Conservation (phyloP, 2,797 vertebrate species). For the Halcyon badia region DNA sequence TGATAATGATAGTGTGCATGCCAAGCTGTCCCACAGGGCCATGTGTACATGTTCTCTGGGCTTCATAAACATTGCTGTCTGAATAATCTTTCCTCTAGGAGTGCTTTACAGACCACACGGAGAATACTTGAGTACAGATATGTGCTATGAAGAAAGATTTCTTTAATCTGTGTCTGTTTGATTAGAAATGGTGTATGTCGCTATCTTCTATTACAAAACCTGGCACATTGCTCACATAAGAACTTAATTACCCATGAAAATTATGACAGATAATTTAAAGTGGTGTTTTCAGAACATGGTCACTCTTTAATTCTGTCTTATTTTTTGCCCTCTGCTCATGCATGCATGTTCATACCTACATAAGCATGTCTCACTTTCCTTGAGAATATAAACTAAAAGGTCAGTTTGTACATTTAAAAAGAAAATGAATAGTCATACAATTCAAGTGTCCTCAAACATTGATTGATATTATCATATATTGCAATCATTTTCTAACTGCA, state of each 20-base stretch:
- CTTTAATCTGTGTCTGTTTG: background rate
- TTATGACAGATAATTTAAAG: background rate
- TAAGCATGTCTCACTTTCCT: background rate
- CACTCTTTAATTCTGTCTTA: background rate
- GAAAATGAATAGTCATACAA: background rate
- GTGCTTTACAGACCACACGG: background rate
- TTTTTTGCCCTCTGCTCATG: background rate
- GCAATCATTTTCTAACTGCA: background rate
- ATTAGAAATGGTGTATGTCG: background rate
- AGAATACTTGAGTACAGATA: background rate
- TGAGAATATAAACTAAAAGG: background rate
- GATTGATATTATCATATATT: background rate
- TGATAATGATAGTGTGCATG: background rate
- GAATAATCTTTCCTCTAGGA: background rate
- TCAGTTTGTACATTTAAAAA: background rate
- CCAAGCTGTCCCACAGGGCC: background rate
- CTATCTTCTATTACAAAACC: background rate
- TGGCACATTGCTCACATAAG: background rate
- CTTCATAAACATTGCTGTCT: background rate
- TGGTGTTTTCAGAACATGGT: background rate
- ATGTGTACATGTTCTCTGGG: accelerated
- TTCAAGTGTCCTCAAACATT: background rate
- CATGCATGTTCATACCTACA: background rate
- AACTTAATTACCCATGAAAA: background rate
- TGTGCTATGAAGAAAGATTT: background rate